Evolutionary conservation across 2,113 vertebrate species (phyloP).

Genomic region (Aphyosemion australe): DNA sequence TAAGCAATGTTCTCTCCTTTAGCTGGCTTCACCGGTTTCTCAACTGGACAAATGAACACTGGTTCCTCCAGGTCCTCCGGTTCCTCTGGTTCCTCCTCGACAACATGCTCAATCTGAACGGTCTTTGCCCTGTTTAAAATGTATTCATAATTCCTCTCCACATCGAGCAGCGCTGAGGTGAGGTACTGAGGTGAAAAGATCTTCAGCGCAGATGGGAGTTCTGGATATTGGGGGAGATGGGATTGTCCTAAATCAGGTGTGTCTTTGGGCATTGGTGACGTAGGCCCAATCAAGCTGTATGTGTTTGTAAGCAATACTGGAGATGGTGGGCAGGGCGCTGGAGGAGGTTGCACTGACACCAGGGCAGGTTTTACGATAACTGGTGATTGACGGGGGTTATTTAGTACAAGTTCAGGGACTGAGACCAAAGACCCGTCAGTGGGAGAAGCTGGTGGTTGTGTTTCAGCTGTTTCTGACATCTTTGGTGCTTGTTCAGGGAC

Average conservation of each 20-base stretch:
- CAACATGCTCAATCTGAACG: not conserved
- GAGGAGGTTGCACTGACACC: not conserved
- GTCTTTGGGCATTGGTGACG: not conserved
- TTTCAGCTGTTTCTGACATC: not conserved
- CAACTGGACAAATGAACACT: not conserved
- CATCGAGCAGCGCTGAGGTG: conserved; percentile 62
- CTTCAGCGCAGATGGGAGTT: conserved; percentile 29
- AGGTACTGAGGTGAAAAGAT: conserved; percentile 58
- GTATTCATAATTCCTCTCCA: conserved; percentile 62
- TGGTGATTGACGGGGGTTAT: not conserved
- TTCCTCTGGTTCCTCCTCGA: conserved; percentile 15
- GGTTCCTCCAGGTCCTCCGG: not conserved
- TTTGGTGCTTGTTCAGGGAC: too few relatives aligned
- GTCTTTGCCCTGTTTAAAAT: conserved; percentile 38
- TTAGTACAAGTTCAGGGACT: not conserved
- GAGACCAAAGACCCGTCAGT: accelerated
- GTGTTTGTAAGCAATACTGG: not conserved
- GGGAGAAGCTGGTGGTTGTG: not conserved
- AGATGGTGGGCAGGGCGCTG: not conserved
- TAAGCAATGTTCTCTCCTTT: conserved; percentile 35
- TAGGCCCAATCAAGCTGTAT: not conserved
- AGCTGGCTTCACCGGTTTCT: accelerated
- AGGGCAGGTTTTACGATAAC: not conserved
- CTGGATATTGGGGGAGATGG: not conserved
- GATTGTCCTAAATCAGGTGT: not conserved